Evolutionary conservation across 2,113 vertebrate genomes (phyloP).

Genomic region (Fulica atra): DNA sequence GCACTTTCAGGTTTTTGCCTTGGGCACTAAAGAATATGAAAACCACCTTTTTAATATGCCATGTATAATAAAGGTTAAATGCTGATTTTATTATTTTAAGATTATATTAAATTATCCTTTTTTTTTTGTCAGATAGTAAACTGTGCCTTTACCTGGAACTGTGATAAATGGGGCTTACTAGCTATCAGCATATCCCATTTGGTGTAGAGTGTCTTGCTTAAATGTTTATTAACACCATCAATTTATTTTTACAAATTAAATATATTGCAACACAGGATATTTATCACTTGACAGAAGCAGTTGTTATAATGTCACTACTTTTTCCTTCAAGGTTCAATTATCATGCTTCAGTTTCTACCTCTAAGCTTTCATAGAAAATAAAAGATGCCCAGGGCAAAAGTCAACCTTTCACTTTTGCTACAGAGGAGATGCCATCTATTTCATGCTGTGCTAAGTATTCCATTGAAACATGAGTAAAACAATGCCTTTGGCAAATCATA

Average conservation of each 20-base stretch:
- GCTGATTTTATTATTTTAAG: neutral
- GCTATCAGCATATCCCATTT: neutral
- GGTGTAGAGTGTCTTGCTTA: neutral
- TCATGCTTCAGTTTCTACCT: slow-evolving; percentile 63
- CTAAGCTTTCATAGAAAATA: slow-evolving; percentile 58
- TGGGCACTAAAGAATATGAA: neutral
- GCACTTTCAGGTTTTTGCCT: slow-evolving; percentile 5
- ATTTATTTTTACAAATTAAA: slow-evolving; percentile 29
- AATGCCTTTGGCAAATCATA: slow-evolving; percentile 68
- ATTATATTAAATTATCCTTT: neutral
- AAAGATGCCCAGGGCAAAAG: slow-evolving; percentile 76
- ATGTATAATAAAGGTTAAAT: neutral
- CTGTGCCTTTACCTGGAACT: neutral
- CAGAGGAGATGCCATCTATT: slow-evolving; percentile 78
- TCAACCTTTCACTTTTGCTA: slow-evolving; percentile 83
- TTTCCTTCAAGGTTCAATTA: slow-evolving; percentile 58
- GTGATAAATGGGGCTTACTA: neutral
- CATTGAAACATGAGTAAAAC: slow-evolving; percentile 78
- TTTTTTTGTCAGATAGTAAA: neutral
- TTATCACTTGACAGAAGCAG: slow-evolving; percentile 18
- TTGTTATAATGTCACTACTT: slow-evolving; percentile 57
- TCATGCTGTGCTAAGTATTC: slow-evolving; percentile 82
- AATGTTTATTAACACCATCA: neutral
- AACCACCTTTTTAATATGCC: neutral
- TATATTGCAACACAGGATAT: neutral